These are phyloP conservation scores for Boloria selene DNA, from an alignment of 2,888 invertebrate species.

Conservation along the genomic window DNA sequence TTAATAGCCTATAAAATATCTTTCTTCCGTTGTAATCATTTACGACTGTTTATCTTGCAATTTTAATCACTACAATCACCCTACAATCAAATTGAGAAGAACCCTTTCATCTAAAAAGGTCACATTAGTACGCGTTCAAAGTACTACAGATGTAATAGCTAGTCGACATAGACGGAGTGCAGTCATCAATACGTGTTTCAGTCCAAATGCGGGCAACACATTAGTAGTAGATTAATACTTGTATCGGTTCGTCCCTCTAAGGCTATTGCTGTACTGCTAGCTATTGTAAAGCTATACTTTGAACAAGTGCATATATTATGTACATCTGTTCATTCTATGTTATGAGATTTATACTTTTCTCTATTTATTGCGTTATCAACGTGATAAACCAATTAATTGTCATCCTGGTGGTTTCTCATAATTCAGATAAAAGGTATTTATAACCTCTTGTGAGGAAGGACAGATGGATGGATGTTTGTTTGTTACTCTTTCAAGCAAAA, in stretches of 20 bases:
- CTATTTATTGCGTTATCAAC: no score
- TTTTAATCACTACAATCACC: conserved; percentile 40
- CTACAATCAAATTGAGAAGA: conserved; percentile 41
- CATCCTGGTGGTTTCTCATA: no score
- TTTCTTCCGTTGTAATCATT: conserved; percentile 2
- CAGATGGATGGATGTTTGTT: no score
- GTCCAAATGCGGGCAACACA: conserved; percentile 60
- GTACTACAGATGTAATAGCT: conserved; percentile 42
- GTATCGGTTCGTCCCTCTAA: conserved; percentile 44
- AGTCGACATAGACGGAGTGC: conserved; percentile 70
- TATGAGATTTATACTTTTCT: no score
- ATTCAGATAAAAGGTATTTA: no score
- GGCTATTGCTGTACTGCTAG: conserved; percentile 7
- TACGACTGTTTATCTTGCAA: conserved; percentile 35
- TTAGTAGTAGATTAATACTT: conserved; percentile 76
- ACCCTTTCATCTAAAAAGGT: conserved; percentile 44
- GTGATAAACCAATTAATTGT: no score
- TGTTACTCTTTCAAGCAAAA: no score
- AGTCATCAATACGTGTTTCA: conserved; percentile 68
- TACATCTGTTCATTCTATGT: no score
- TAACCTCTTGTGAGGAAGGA: no score
- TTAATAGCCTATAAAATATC: conserved; percentile 13
- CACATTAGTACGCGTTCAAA: conserved; percentile 36
- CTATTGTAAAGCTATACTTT: background rate
- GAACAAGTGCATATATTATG: background rate